Base-by-base conservation (phyloP, 2,797 vertebrate species). In the Hozukius guyotensis region DNA sequence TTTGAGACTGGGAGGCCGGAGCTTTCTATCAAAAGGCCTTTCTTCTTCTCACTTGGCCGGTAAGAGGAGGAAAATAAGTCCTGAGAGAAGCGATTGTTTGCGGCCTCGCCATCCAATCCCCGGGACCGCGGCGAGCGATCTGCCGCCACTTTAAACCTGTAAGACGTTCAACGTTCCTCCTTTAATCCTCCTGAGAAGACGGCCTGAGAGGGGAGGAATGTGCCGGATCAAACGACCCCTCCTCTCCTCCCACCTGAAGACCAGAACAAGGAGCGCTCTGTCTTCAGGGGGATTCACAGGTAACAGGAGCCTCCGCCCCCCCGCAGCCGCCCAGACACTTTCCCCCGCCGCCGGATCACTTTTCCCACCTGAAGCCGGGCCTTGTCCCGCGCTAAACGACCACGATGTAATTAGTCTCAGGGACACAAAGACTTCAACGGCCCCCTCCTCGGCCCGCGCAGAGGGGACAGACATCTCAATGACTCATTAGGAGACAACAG, bases 401-500 rank as follows among this genome's bases (percentile, higher is more conserved):
- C 49, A 27, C 90, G 67, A 89, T 94, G 96, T 96, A 96, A 96
- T 96, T 95, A 96, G 93, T 83, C 86, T 52, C 1, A 0, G 46
- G 27, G 76, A 80, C 90, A 96, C 94, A 96, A 96, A 92, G 92
- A 81, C 72, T 80, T 86, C 77, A 82, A 87, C 88, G 74, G 73
- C 13, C 63, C 77, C 79, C 70, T n/a, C 27, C 85, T 88, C 69
- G 60, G 67, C 75, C 79, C 0, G 7, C 11, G 24, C 34, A 13
- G 42, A 20, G 68, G 59, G 42, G 52, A 29, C 75, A 64, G 87
- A 81, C 79, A 31, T 89, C 93, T 93, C 88, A 65, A 22, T 91
- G 93, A 88, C 94, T 96, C 94, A 96, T 95, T 96, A 95, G 92
- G 82, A 96, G 94, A 95, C 92, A 72, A 70, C 82, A 91, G 94